Evolutionary conservation across 2,888 invertebrate genomes (phyloP).

Genomic region (Himalopsyche japonica): DNA sequence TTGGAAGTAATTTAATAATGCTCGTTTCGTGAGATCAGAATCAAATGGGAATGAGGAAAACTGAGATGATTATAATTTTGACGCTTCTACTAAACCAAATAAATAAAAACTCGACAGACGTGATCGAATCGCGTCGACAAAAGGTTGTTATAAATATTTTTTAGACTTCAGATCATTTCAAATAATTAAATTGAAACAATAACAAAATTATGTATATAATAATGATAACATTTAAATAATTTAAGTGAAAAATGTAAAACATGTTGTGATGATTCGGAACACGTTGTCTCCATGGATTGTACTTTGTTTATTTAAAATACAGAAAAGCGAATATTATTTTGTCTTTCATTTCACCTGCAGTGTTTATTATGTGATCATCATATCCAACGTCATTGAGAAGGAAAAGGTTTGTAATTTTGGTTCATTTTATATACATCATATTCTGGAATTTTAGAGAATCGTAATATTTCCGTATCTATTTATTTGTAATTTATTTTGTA

Average conservation of each 20-base stretch:
- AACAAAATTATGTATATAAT: conserved; percentile 37
- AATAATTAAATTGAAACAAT: conserved; percentile 34
- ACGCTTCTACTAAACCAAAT: background rate
- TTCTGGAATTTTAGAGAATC: no score
- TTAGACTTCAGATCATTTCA: conserved; percentile 30
- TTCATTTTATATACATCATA: no score
- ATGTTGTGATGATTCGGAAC: conserved; percentile 40
- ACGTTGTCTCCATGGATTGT: conserved; percentile 55
- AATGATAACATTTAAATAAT: conserved; percentile 37
- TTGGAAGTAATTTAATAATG: background rate
- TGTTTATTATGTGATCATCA: no score
- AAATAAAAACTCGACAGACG: background rate
- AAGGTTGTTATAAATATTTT: conserved; percentile 27
- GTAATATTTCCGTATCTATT: no score
- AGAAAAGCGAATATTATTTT: conserved; percentile 54
- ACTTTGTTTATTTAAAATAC: conserved; percentile 63
- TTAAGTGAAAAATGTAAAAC: conserved; percentile 35
- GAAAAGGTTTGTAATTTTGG: no score
- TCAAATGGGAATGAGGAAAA: background rate
- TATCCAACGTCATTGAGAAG: no score
- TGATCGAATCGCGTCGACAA: conserved; percentile 9
- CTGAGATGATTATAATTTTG: background rate
- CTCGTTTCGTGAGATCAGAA: background rate
- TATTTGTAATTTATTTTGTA: no score
- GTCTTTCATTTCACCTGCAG: background rate